Evolutionary conservation across 1,140 invertebrate genomes (phyloP).

Genomic region (Ostrea edulis): DNA sequence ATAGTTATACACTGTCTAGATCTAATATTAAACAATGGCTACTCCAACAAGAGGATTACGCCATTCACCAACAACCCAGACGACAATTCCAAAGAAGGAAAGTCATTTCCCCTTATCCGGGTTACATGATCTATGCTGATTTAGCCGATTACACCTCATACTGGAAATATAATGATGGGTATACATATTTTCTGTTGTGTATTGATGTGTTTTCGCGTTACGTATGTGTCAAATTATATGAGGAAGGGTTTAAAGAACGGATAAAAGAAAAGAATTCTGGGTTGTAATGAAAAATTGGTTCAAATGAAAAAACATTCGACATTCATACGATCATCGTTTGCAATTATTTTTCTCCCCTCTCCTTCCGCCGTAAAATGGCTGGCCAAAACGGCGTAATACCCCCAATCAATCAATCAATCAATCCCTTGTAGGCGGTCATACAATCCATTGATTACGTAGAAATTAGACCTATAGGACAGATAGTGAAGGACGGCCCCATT

Average conservation of each 20-base stretch:
- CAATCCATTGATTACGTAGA: no score
- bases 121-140: conserved; percentile 54
- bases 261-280: no score
- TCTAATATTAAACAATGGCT: conserved; percentile 55
- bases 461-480: no score
- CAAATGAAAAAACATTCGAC: no score
- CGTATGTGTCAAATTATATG: conserved; percentile 19
- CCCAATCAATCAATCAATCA: no score
- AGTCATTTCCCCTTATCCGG: conserved; percentile 50
- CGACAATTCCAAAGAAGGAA: conserved; percentile 43
- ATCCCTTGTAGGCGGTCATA: no score
- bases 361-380: no score
- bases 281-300: no score
- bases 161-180: conserved; percentile 50
- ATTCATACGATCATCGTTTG: no score
- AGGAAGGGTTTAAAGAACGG: conserved; percentile 18
- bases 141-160: conserved; percentile 44
- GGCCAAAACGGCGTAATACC: no score
- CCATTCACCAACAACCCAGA: conserved; percentile 49
- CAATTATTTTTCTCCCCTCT: no score
- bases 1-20: conserved; percentile 47
- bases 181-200: conserved; percentile 33
- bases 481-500: no score
- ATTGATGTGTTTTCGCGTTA: conserved; percentile 36
- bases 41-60: conserved; percentile 46